Evolutionary conservation across 2,888 invertebrate genomes (phyloP), one percentile per base, ranked within the genome.

Genomic region (Theretra japonica): DNA sequence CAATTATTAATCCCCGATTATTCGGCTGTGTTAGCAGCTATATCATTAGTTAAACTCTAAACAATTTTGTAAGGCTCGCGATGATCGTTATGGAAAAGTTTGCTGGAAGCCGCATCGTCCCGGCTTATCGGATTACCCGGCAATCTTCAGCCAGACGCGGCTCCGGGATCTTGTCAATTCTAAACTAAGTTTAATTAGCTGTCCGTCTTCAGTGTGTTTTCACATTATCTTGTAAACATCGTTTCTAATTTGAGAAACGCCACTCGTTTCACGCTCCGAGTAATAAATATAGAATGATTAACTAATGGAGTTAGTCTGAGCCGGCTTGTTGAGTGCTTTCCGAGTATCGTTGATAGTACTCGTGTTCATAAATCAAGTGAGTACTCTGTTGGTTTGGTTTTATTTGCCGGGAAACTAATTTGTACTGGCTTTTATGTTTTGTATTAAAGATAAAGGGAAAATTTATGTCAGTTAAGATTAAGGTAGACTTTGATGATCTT

Each of bases 181-280:
- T 57, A 69, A 60, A 69, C 79, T 70, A 83, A 86, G 77, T 86
- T 86, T 83, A 83, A 86, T 86, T 85, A 86, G 79, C 80, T 80
- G 78, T 77, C 77, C 73, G 57, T 69, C 73, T 75, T 70, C 73
- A 70, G 11, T 60, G 62, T 62, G 21, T 70, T 65, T 60, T 70
- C 23, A n/a, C 17, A 70, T 19, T 58, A 53, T 53, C 59, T 70
- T 60, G 53, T 65, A 62, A 65, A 70, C 23, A 41, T 30, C 28
- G 53, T 70, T 41, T 53, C 30, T 65, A 56, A 56, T 70, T 62
- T 58, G 7, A 21, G n/a, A 57, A 33, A 53, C 7, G 21, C 17
- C 48, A 48, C 17, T 33, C 33, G 65, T 65, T 65, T 65, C 23
- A 48, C 6, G 48, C 41, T 62, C 15, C 21, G 4, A 41, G 15